Conservation (phyloP, 2,113 vertebrate species). For the Lutjanus erythropterus region DNA sequence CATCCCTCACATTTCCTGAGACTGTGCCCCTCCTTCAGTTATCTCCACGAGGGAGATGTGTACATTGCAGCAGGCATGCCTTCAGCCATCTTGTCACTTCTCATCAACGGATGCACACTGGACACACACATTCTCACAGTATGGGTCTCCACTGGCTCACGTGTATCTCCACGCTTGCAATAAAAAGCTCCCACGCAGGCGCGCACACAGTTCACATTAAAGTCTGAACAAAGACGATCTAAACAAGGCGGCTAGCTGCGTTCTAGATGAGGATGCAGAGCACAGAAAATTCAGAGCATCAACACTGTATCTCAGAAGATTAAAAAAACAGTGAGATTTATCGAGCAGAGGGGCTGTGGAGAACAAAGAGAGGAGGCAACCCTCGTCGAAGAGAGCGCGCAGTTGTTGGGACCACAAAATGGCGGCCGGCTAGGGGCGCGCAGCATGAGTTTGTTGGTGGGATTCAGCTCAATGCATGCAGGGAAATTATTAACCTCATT, state of each 20-base stretch:
- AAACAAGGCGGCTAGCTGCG: not conserved
- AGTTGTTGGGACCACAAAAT: conserved; percentile 53
- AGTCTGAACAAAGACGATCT: conserved; percentile 31
- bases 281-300: not conserved
- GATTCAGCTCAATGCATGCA: conserved; percentile 7
- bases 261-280: not conserved
- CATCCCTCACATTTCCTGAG: not conserved
- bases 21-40: not conserved
- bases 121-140: conserved; percentile 7
- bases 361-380: conserved; percentile 24
- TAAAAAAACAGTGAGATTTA: not conserved
- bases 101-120: conserved; percentile 41
- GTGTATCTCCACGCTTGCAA: conserved; percentile 36
- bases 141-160: conserved; percentile 37
- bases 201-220: not conserved
- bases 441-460: conserved; percentile 15
- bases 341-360: not conserved
- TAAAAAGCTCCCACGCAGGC: not conserved
- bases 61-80: not conserved
- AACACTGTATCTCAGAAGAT: not conserved
- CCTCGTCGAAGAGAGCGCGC: not conserved
- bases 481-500: conserved; percentile 71
- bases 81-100: conserved; percentile 23
- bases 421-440: conserved; percentile 4
- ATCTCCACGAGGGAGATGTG: not conserved